These are phyloP conservation scores for Sternotherus odoratus DNA, from an alignment of 2,797 vertebrate genomes.

Conservation along the genomic window DNA sequence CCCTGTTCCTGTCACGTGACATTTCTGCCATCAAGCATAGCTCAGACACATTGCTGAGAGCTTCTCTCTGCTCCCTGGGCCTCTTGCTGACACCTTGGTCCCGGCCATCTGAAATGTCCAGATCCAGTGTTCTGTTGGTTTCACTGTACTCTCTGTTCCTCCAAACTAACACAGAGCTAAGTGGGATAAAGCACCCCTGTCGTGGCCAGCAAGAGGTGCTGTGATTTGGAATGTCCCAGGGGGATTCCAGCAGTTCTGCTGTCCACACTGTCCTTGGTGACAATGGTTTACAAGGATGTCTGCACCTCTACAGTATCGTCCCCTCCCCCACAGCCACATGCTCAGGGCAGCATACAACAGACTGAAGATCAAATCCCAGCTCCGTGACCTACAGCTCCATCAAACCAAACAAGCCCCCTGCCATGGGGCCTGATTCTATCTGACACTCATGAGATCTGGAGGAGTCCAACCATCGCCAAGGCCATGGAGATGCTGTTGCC, in stretches of 20 bases:
- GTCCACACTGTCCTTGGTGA: background rate
- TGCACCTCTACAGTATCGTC: background rate
- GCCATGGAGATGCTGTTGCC: rapidly evolving
- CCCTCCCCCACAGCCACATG: background rate
- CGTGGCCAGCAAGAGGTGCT: background rate
- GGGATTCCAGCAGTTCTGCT: background rate
- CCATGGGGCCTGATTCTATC: background rate
- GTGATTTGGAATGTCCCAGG: background rate
- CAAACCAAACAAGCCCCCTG: background rate
- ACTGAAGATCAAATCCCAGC: background rate
- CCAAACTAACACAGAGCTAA: background rate
- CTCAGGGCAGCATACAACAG: background rate
- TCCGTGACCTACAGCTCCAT: background rate
- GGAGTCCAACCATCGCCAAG: background rate
- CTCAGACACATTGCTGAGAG: no score
- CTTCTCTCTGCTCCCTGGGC: background rate
- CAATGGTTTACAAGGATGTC: background rate
- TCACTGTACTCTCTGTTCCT: background rate
- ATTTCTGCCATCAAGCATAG: no score
- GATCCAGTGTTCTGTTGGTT: rapidly evolving
- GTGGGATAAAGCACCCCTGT: background rate
- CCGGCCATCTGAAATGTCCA: background rate
- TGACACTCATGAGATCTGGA: background rate
- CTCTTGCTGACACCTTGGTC: background rate
- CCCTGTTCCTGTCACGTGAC: background rate